These are phyloP conservation scores for Metacarcinus magister DNA, from an alignment of 2,888 invertebrate species.

Conservation along the genomic window DNA sequence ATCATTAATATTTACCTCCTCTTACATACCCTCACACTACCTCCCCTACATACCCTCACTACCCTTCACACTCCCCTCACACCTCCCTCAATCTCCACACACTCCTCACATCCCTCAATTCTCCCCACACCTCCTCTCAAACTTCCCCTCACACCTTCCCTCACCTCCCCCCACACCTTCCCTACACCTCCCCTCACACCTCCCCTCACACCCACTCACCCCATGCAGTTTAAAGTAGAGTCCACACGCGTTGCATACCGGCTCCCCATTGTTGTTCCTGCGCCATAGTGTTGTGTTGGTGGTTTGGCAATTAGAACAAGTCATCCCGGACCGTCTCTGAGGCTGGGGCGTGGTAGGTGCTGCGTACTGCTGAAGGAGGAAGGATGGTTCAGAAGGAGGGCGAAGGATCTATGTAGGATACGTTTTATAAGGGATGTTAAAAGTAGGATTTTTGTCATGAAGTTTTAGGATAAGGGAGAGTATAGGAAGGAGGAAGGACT, in stretches of 20 bases:
- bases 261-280: slow-evolving; percentile 86
- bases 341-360: slow-evolving; percentile 84
- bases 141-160: no score
- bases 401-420: background rate
- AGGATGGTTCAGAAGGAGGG: background rate
- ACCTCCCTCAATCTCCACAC: background rate
- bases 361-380: slow-evolving; percentile 51
- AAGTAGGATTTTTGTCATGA: background rate
- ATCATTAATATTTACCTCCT: background rate
- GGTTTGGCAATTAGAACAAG: slow-evolving; percentile 85
- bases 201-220: slow-evolving; percentile 84
- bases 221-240: slow-evolving; percentile 87
- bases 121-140: no score
- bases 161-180: no score
- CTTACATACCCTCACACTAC: background rate
- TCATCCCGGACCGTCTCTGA: slow-evolving; percentile 85
- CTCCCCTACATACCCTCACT: background rate
- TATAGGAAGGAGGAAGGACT: background rate
- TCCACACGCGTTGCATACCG: slow-evolving; percentile 88
- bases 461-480: background rate
- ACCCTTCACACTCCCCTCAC: background rate
- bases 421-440: background rate
- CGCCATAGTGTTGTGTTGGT: slow-evolving; percentile 85
- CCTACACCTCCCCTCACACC: background rate
- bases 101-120: background rate